Evolutionary conservation across 2,797 vertebrate species (phyloP).

Genomic region (Pipistrellus kuhlii): DNA sequence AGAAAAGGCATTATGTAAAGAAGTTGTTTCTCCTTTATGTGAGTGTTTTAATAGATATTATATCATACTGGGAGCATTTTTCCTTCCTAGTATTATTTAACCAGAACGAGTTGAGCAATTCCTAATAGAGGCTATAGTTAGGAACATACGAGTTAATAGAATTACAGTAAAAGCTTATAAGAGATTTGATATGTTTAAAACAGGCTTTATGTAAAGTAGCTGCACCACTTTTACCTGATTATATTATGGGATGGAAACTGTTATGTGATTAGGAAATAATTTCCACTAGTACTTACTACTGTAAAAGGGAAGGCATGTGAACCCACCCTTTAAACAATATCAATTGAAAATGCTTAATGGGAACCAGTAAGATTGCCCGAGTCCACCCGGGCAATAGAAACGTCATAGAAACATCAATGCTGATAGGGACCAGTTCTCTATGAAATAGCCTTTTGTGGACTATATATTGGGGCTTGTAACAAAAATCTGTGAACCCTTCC

Average conservation of each 20-base stretch:
- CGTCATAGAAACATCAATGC: background rate
- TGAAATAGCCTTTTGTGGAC: background rate
- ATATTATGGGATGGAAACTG: background rate
- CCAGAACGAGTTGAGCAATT: background rate
- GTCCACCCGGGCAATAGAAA: no score
- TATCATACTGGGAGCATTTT: background rate
- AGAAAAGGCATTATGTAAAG: background rate
- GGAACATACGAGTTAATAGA: background rate
- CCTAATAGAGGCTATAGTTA: background rate
- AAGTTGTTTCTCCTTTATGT: background rate
- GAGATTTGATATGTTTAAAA: background rate
- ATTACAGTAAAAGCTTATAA: background rate
- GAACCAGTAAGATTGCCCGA: background rate
- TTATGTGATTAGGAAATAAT: background rate
- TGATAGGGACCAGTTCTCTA: background rate
- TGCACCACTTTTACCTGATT: background rate
- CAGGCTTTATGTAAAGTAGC: background rate
- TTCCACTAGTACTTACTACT: background rate
- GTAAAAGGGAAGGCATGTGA: background rate
- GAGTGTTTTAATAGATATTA: background rate
- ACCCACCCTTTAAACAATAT: background rate
- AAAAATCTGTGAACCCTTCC: background rate
- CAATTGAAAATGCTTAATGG: background rate
- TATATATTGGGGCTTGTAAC: background rate
- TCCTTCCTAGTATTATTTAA: background rate